A percentile compares a stretch with the other conserved stretches of the same genome.
These are phyloP conservation scores for Rallus crepitans DNA, from an alignment of 2,797 vertebrate genomes.

Conservation along the genomic window DNA sequence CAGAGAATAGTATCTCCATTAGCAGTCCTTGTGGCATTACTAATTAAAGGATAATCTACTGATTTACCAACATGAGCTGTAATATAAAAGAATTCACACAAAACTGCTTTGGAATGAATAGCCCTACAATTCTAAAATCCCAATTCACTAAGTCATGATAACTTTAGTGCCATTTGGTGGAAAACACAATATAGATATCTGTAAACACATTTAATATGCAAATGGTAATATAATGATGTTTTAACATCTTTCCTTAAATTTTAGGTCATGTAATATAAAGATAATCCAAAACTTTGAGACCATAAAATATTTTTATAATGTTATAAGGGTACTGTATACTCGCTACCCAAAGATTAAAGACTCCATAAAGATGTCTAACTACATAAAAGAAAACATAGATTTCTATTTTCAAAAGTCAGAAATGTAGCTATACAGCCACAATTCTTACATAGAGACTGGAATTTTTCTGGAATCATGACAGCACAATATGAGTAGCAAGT, in stretches of 20 bases:
- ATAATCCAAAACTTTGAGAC: neutral
- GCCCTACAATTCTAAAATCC: conserved; percentile 56
- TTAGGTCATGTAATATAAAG: neutral
- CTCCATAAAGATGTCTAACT: neutral
- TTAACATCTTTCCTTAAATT: conserved; percentile 19
- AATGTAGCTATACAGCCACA: neutral
- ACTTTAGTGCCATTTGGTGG: conserved; percentile 66
- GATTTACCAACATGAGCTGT: conserved; percentile 14
- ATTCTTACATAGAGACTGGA: neutral
- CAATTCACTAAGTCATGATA: conserved; percentile 30
- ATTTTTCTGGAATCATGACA: neutral
- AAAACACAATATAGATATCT: conserved; percentile 41
- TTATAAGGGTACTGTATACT: neutral
- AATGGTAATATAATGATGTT: conserved; percentile 12
- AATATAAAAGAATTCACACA: conserved; percentile 19
- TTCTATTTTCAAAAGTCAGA: neutral
- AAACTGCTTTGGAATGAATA: conserved; percentile 64
- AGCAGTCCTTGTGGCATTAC: conserved; percentile 4
- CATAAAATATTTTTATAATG: neutral
- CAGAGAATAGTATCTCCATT: conserved; percentile 21
- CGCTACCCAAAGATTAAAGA: neutral
- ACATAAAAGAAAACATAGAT: neutral
- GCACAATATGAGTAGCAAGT: neutral
- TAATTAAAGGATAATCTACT: conserved; percentile 45
- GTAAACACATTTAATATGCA: conserved; percentile 25